phyloP scores from a whole-genome alignment of 2,113 vertebrate species.

The Oryzias javanicus region DNA sequence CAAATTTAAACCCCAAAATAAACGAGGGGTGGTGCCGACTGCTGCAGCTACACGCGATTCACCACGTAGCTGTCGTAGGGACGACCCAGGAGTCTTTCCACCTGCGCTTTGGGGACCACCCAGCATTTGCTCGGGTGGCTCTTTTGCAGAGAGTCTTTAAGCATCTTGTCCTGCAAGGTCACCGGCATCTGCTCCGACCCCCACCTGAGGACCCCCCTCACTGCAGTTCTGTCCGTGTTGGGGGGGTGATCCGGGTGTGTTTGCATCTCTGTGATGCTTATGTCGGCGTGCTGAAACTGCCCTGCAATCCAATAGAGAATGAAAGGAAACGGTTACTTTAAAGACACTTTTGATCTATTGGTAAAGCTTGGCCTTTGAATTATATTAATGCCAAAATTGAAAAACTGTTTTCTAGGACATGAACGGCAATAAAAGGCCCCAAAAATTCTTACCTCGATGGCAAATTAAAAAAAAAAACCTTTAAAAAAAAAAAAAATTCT shows the following conservation, averaged over 20 bases:
- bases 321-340: not conserved
- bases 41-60: constrained; percentile 48
- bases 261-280: constrained; percentile 54
- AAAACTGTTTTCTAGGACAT: too few relatives aligned
- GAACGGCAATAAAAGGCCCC: too few relatives aligned
- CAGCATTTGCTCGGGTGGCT: constrained; percentile 75
- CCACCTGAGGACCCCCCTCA: constrained; percentile 58
- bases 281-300: constrained; percentile 78
- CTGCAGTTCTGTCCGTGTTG: constrained; percentile 24
- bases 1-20: too few relatives aligned
- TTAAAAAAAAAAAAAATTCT: too few relatives aligned
- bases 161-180: constrained; percentile 74
- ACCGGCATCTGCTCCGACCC: constrained; percentile 62
- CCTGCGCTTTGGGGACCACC: constrained; percentile 76
- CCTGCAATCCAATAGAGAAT: constrained; percentile 58
- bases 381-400: too few relatives aligned
- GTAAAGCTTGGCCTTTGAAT: too few relatives aligned
- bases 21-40: constrained; percentile 19
- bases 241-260: constrained; percentile 15
- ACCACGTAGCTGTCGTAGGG: constrained; percentile 77
- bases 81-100: constrained; percentile 75
- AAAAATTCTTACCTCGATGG: too few relatives aligned
- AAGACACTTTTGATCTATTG: too few relatives aligned
- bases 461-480: too few relatives aligned
- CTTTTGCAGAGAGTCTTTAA: constrained; percentile 75